These are phyloP conservation scores for Nemoura dubitans DNA, from an alignment of 2,888 invertebrate species.

Conservation along the genomic window DNA sequence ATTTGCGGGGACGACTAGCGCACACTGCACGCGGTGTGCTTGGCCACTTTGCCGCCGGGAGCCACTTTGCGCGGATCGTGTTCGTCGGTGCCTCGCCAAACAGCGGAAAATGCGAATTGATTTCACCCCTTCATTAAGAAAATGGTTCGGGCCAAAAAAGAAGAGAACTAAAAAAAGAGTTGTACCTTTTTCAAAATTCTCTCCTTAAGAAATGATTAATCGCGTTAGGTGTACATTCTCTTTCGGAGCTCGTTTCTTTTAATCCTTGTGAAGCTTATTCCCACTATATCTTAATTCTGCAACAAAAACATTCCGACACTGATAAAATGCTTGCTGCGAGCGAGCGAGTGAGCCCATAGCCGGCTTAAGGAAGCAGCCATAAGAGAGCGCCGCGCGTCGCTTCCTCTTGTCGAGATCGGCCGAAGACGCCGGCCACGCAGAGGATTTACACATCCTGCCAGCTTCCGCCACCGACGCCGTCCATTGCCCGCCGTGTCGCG, in stretches of 20 bases:
- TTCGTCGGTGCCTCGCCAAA: neutral
- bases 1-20: neutral
- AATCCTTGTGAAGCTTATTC: neutral
- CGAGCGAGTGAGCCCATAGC: neutral
- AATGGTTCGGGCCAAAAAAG: neutral
- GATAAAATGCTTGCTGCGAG: neutral
- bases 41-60: neutral
- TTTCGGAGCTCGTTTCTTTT: neutral
- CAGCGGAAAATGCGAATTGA: neutral
- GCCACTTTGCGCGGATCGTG: neutral
- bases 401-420: neutral
- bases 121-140: neutral
- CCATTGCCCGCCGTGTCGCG: neutral
- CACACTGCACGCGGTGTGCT: neutral
- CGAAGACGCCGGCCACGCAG: no score
- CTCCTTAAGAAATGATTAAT: neutral
- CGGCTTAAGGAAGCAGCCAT: neutral
- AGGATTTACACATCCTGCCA: no score
- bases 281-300: slow-evolving; percentile 12
- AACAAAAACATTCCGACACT: slow-evolving; percentile 12
- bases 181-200: neutral
- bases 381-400: neutral
- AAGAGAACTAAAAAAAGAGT: neutral
- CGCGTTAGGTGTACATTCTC: neutral
- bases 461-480: neutral